Evolutionary conservation across 2,888 invertebrate genomes (phyloP).

Genomic region (Oscheius sp.): DNA sequence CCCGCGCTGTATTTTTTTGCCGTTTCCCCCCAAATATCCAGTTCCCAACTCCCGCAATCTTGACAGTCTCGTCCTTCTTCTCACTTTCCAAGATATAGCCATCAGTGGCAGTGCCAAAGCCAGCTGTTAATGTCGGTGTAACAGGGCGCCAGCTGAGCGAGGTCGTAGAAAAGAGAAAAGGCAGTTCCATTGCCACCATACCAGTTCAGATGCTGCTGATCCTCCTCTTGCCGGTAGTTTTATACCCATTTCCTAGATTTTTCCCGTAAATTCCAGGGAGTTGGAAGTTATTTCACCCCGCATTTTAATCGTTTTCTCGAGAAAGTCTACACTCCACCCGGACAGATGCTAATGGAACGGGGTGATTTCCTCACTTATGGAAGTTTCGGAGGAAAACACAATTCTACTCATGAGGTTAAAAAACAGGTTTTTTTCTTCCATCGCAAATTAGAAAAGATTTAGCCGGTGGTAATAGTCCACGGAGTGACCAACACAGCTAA

Average conservation of each 20-base stretch:
- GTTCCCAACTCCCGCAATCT: too few species aligned
- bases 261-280: not conserved
- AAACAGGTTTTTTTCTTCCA: constrained; percentile 26
- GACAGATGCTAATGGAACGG: constrained; percentile 32
- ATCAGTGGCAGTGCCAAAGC: too few species aligned
- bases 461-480: constrained; percentile 38
- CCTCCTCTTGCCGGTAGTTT: too few species aligned
- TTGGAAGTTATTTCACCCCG: constrained; percentile 20
- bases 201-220: not conserved
- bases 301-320: constrained; percentile 33
- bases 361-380: constrained; percentile 19
- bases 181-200: too few species aligned
- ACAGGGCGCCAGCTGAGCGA: too few species aligned
- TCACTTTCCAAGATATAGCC: too few species aligned
- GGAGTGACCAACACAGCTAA: constrained; percentile 34
- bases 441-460: not conserved
- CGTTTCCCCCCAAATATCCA: too few species aligned
- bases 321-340: constrained; percentile 18
- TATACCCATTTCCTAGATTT: too few species aligned
- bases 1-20: too few species aligned
- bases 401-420: constrained; percentile 7
- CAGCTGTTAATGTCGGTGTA: too few species aligned
- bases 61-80: too few species aligned
- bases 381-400: constrained; percentile 34
- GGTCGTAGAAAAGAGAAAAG: too few species aligned